Percentiles rank a stretch among this genome's conserved stretches.
These are phyloP conservation scores for Drosophila auraria DNA, from an alignment of 1,140 invertebrate genomes.

Conservation along the genomic window DNA sequence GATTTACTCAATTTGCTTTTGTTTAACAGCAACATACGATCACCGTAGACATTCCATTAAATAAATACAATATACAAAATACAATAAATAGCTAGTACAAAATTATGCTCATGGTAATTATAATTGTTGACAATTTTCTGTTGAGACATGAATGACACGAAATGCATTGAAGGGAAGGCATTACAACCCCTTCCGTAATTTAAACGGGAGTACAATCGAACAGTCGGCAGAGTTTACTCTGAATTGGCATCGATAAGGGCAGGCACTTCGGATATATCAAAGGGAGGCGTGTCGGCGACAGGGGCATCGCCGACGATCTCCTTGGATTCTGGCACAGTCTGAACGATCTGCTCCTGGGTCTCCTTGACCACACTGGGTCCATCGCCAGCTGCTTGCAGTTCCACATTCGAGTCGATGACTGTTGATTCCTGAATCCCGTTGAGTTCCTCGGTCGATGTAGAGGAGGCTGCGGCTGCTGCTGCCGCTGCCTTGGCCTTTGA, in stretches of 20 bases:
- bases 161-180: constrained; percentile 47
- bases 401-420: not conserved
- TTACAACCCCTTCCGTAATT: not conserved
- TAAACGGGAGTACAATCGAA: not conserved
- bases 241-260: constrained; percentile 49
- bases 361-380: constrained; percentile 6
- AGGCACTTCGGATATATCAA: constrained; percentile 54
- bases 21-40: constrained; percentile 28
- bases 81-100: constrained; percentile 72
- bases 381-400: constrained; percentile 37
- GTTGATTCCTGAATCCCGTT: constrained; percentile 13
- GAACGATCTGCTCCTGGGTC: constrained; percentile 13
- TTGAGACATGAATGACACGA: constrained; percentile 51
- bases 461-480: constrained; percentile 38
- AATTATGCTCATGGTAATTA: constrained; percentile 33
- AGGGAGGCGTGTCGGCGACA: not conserved
- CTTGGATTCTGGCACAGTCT: constrained; percentile 18
- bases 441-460: constrained; percentile 8
- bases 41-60: constrained; percentile 36
- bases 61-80: constrained; percentile 70
- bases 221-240: constrained; percentile 38
- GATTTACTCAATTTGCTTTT: constrained; percentile 54
- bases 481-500: constrained; percentile 70
- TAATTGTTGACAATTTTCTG: constrained; percentile 28
- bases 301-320: constrained; percentile 10